Conservation (phyloP, 1,140 invertebrate genomes). For the Drosophila kepulauana region DNA sequence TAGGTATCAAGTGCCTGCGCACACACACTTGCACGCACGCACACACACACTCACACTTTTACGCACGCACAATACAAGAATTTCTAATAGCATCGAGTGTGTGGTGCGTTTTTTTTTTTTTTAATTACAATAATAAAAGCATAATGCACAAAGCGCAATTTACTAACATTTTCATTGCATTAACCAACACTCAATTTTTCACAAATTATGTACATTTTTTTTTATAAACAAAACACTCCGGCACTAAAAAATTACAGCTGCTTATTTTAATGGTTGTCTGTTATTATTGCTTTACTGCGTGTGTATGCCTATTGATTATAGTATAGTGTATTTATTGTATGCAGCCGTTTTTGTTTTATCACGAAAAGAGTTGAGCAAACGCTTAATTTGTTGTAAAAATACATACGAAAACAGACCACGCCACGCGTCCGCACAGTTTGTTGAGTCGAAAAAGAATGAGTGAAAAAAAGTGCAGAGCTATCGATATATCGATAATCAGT, state of each 20-base stretch:
- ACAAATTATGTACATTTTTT: slow-evolving; percentile 13
- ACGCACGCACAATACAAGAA: slow-evolving; percentile 19
- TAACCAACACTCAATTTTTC: slow-evolving; percentile 34
- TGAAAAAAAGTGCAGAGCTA: slow-evolving; percentile 11
- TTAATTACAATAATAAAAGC: slow-evolving; percentile 32
- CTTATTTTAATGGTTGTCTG: no score
- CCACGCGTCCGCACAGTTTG: slow-evolving; percentile 53
- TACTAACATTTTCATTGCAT: slow-evolving; percentile 28
- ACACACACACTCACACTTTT: slow-evolving; percentile 11
- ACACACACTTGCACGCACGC: slow-evolving; percentile 22
- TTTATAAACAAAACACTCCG: slow-evolving; percentile 36
- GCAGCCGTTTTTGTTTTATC: slow-evolving; percentile 7
- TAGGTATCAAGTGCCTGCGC: slow-evolving; percentile 55
- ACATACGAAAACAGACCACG: slow-evolving; percentile 53
- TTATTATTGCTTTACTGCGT: background rate
- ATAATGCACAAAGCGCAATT: slow-evolving; percentile 53
- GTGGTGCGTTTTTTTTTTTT: slow-evolving; percentile 26
- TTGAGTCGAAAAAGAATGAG: slow-evolving; percentile 53
- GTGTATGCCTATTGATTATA: slow-evolving; percentile 12
- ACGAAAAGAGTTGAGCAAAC: slow-evolving; percentile 11
- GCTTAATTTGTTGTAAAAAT: slow-evolving; percentile 42
- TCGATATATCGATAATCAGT: slow-evolving; percentile 47
- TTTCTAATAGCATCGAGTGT: slow-evolving; percentile 21
- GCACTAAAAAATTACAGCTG: slow-evolving; percentile 9
- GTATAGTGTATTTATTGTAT: slow-evolving; percentile 7